Evolutionary conservation across 1,140 invertebrate species (phyloP).

Genomic region (Drosophila sechellia): DNA sequence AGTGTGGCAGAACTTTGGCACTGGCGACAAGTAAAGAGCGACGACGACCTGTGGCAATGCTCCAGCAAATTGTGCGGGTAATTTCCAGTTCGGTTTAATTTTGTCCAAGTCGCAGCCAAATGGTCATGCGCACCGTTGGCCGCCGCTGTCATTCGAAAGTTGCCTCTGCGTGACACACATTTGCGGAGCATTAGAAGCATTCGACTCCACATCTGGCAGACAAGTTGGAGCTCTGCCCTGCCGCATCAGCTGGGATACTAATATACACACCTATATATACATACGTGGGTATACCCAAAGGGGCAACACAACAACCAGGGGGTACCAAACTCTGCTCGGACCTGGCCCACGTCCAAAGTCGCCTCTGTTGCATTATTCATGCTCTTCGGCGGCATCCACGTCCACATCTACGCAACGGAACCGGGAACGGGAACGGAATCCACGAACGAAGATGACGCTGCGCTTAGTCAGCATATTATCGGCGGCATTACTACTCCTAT

Average conservation of each 20-base stretch:
- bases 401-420: constrained; percentile 37
- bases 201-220: constrained; percentile 20
- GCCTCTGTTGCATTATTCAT: constrained; percentile 65
- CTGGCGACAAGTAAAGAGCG: constrained; percentile 9
- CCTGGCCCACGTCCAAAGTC: constrained; percentile 14
- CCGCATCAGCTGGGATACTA: constrained; percentile 10
- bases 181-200: constrained; percentile 63
- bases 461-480: constrained; percentile 78
- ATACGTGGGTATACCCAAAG: neutral
- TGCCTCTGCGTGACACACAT: constrained; percentile 79
- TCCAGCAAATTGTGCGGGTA: constrained; percentile 64
- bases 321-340: neutral
- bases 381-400: constrained; percentile 35
- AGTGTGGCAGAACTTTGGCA: constrained; percentile 76
- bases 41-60: constrained; percentile 61
- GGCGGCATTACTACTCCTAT: constrained; percentile 62
- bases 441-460: constrained; percentile 67
- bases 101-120: constrained; percentile 24
- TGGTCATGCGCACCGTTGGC: constrained; percentile 60
- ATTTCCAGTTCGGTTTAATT: constrained; percentile 64
- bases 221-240: constrained; percentile 26
- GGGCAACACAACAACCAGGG: neutral
- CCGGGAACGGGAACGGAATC: constrained; percentile 37
- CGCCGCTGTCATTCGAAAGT: constrained; percentile 80
- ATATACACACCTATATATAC: neutral